A percentile compares a stretch with the other conserved stretches of the same genome.
phyloP scores from a whole-genome alignment of 2,888 invertebrate species.

The Branchipolynoe longqiensis region DNA sequence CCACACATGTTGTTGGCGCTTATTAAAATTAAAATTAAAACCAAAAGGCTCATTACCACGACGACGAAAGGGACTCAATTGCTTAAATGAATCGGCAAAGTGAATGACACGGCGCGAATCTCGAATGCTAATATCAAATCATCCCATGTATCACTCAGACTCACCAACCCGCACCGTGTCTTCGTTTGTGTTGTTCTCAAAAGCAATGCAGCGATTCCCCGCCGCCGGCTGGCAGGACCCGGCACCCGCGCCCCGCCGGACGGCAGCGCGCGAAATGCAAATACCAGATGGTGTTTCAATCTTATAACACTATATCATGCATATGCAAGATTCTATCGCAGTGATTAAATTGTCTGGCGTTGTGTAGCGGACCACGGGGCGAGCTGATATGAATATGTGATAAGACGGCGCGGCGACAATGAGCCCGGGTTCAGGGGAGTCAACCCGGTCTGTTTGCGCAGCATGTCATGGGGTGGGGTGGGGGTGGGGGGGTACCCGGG shows the following conservation, averaged over 20 bases:
- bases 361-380: conserved; percentile 19
- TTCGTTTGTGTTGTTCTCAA: conserved; percentile 1
- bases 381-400: conserved; percentile 55
- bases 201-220: conserved; percentile 10
- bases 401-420: conserved; percentile 24
- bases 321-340: conserved; percentile 54
- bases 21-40: no score
- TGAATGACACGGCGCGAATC: conserved; percentile 27
- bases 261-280: conserved; percentile 47
- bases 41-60: conserved; percentile 28
- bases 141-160: conserved; percentile 10
- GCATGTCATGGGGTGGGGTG: background rate
- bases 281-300: conserved; percentile 55
- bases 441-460: no score
- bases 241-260: no score
- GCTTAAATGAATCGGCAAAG: conserved; percentile 33
- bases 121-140: conserved; percentile 34
- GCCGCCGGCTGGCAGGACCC: background rate
- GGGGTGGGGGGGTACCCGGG: background rate
- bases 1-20: no score
- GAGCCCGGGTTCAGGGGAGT: conserved; percentile 25
- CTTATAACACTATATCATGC: conserved; percentile 56
- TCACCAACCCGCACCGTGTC: no score
- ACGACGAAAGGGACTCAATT: conserved; percentile 28
- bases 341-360: conserved; percentile 55